phyloP scores from a whole-genome alignment of 2,797 vertebrate species.

The Anisognathus igniventris region DNA sequence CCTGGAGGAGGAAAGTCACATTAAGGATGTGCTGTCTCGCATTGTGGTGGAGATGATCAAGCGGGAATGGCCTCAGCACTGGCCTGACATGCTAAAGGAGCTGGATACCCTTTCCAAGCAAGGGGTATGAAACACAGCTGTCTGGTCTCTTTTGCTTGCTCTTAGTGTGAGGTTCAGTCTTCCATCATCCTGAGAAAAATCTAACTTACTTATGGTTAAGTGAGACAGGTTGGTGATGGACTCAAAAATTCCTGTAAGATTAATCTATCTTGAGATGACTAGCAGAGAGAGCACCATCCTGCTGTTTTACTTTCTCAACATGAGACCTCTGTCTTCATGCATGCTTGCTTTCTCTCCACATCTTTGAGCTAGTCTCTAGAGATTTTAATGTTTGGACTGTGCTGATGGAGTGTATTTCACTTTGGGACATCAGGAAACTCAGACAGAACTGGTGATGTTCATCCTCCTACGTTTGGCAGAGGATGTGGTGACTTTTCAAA shows the following conservation, averaged over 20 bases:
- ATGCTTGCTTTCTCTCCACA: neutral
- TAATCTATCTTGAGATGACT: neutral
- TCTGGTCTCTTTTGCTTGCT: neutral
- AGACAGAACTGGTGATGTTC: conserved; percentile 97
- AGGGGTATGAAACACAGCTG: conserved; percentile 79
- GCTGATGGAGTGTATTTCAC: conserved; percentile 25
- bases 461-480: conserved; percentile 93
- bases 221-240: neutral
- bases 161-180: neutral
- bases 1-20: conserved; percentile 92
- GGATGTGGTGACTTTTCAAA: conserved; percentile 96
- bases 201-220: neutral
- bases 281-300: neutral
- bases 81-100: conserved; percentile 96
- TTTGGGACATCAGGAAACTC: conserved; percentile 82
- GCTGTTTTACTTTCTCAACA: neutral
- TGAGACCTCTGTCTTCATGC: neutral
- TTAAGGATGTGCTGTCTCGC: conserved; percentile 93
- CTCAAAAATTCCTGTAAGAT: neutral
- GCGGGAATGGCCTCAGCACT: conserved; percentile 97
- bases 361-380: neutral
- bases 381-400: neutral
- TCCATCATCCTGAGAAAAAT: neutral
- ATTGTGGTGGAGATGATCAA: conserved; percentile 98
- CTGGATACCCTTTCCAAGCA: conserved; percentile 88